These are phyloP conservation scores for Micrastur ruficollis DNA, from an alignment of 2,797 vertebrate species.

Conservation along the genomic window DNA sequence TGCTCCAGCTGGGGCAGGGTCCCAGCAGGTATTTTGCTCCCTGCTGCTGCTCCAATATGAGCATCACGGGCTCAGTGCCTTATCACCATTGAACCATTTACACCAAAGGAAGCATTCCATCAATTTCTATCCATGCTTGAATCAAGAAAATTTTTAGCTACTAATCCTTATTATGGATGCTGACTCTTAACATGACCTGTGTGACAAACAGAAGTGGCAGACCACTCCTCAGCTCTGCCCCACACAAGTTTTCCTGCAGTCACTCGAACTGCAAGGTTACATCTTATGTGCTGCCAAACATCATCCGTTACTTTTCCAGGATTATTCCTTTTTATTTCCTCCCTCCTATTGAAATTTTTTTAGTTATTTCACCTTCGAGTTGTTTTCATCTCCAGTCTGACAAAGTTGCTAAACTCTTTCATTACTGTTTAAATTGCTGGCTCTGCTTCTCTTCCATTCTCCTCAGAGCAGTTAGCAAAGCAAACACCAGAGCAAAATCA, in stretches of 20 bases:
- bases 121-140: rapidly evolving
- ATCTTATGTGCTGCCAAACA: not conserved
- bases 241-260: not conserved
- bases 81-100: rapidly evolving
- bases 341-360: not conserved
- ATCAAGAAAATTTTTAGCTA: rapidly evolving
- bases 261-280: rapidly evolving
- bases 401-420: not conserved
- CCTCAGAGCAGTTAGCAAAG: not conserved
- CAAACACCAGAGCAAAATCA: not conserved
- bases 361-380: not conserved
- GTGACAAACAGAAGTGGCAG: not conserved
- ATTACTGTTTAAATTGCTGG: not conserved
- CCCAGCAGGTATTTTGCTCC: not conserved
- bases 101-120: rapidly evolving
- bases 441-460: not conserved
- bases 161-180: not conserved
- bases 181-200: rapidly evolving
- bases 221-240: not conserved
- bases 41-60: not conserved
- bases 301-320: not conserved
- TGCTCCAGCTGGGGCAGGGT: not conserved
- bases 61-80: not conserved
- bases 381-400: not conserved
- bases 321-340: not conserved